Evolutionary conservation across 1,140 invertebrate species (phyloP).

Genomic region (Procambarus virginalis): DNA sequence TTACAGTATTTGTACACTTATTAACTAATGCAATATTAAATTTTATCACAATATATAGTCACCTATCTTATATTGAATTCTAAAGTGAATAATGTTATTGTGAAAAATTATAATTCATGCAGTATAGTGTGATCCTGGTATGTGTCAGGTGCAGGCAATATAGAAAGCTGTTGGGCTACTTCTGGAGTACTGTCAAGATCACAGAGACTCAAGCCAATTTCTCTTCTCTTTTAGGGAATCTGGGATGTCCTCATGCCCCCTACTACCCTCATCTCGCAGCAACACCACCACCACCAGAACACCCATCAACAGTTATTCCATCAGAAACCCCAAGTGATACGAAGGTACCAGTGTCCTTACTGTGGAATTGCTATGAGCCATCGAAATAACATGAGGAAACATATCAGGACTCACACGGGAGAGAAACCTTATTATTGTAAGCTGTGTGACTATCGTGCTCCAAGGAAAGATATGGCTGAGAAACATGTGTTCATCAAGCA

Average conservation of each 20-base stretch:
- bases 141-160: background rate
- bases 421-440: constrained; percentile 54
- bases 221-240: constrained; percentile 60
- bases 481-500: constrained; percentile 58
- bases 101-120: background rate
- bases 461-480: constrained; percentile 58
- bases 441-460: constrained; percentile 47
- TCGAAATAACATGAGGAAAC: constrained; percentile 61
- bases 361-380: constrained; percentile 53
- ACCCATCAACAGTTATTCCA: constrained; percentile 28
- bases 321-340: constrained; percentile 33
- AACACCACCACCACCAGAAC: constrained; percentile 23
- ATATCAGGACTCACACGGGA: constrained; percentile 55
- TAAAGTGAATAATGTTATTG: background rate
- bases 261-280: constrained; percentile 13
- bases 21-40: too few relatives aligned
- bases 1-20: too few relatives aligned
- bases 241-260: constrained; percentile 55
- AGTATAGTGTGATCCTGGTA: background rate
- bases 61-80: too few relatives aligned
- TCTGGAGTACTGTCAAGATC: background rate
- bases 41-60: too few relatives aligned
- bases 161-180: background rate
- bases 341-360: constrained; percentile 46
- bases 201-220: constrained; percentile 41